Percentiles rank a stretch among this genome's conserved stretches.
These are phyloP conservation scores for Melanostoma mellinum DNA, from an alignment of 2,888 invertebrate genomes.

Conservation along the genomic window DNA sequence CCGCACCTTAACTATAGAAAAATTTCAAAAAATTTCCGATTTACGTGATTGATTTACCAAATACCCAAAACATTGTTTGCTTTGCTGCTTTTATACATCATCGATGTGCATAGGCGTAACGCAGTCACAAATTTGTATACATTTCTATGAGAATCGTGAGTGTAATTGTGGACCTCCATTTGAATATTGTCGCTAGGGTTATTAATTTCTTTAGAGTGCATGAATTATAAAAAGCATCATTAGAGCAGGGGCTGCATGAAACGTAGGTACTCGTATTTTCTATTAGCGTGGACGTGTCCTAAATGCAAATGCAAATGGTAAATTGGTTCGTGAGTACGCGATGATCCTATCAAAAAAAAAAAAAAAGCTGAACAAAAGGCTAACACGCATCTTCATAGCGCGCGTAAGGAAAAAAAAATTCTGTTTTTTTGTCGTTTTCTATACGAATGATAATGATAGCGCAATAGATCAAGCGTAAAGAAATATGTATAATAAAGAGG, in stretches of 20 bases:
- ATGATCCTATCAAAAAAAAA: constrained; percentile 49
- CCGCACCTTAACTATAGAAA: constrained; percentile 54
- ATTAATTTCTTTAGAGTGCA: constrained; percentile 40
- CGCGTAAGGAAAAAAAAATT: constrained; percentile 29
- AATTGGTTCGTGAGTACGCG: constrained; percentile 50
- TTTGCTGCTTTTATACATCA: constrained; percentile 8
- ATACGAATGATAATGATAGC: constrained; percentile 55
- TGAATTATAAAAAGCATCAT: constrained; percentile 44
- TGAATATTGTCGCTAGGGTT: constrained; percentile 52
- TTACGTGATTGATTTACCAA: constrained; percentile 71
- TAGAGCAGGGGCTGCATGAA: not conserved
- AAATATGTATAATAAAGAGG: constrained; percentile 23
- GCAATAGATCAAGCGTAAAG: constrained; percentile 45
- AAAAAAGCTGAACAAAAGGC: not conserved
- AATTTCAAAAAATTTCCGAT: constrained; percentile 64
- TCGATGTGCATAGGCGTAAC: constrained; percentile 62
- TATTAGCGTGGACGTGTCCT: constrained; percentile 63
- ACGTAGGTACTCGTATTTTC: constrained; percentile 29
- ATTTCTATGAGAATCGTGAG: constrained; percentile 50
- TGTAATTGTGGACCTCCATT: constrained; percentile 42
- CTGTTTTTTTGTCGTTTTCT: constrained; percentile 52
- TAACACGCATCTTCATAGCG: constrained; percentile 54
- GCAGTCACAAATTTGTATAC: constrained; percentile 41
- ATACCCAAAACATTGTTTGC: constrained; percentile 9
- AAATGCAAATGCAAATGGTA: constrained; percentile 56